Evolutionary conservation across 2,113 vertebrate species (phyloP), one percentile per base, ranked within the genome.

Genomic region (Aspidoscelis tigris): DNA sequence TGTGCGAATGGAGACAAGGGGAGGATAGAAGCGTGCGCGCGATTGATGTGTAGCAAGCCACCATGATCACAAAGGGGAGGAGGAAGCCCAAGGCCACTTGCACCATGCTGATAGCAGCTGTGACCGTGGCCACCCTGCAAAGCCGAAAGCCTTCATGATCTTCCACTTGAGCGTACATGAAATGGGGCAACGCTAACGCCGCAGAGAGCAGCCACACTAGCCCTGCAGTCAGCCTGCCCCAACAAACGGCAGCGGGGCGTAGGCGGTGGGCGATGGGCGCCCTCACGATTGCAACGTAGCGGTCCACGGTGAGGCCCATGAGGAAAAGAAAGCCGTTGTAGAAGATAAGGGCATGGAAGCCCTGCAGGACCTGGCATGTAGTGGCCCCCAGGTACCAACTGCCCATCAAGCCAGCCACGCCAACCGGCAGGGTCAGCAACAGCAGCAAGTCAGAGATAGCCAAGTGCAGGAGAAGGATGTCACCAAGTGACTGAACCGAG

Each of bases 291-390:
- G 96, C 96, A 89, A 98, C 78, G 12, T 98, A 99, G 90, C 98
- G 98, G 84, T 99, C 98, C 0, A 97, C 84, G 0, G 98, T 98
- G 92, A 99, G 97, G 91, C 97, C 97, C 22, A 97, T 97, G 47
- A 99, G 94, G 91, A 99, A 96, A 85, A 99, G 86, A 88, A 99
- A 96, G 10, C 98, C 98, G 0, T 97, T 96, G 76, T 98, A 97
- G 24, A 97, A 98, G 90, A 98, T 99, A 86, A 98, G 93, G 1
- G 97, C 94, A 0, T 98, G 96, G 91, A 97, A 87, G 11, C 97
- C 96, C 0, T 96, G 93, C 74, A 93, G 93, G 1, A n/a, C 78
- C 22, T 93, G 96, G 95, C 98, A 99, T 65, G 97, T 84, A 0
- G 1, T 16, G 0, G 76, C 88, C 12, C 95, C 87, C 0, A 97